A percentile compares a stretch with the other conserved stretches of the same genome.
Conservation (phyloP, 2,888 invertebrate species). For the Acleris emargana region DNA sequence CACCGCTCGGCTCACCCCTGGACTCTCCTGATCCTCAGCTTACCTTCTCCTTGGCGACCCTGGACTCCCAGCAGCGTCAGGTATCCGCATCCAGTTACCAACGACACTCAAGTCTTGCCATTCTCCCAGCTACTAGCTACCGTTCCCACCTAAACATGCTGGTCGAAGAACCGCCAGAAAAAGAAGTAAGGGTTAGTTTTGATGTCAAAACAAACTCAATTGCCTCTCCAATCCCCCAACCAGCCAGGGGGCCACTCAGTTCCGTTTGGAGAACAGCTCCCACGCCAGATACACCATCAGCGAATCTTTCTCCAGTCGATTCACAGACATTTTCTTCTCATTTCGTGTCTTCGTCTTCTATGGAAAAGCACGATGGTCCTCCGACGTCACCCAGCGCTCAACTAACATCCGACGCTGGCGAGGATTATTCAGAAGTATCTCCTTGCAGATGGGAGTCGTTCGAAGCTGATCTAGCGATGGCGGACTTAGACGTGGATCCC, state of each 20-base stretch:
- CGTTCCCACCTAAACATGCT: slow-evolving; percentile 79
- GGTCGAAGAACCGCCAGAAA: slow-evolving; percentile 74
- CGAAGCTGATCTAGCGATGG: slow-evolving; percentile 85
- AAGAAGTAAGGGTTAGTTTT: slow-evolving; percentile 77
- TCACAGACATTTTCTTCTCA: slow-evolving; percentile 86
- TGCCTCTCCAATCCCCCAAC: slow-evolving; percentile 62
- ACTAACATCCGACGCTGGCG: slow-evolving; percentile 82
- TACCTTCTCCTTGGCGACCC: slow-evolving; percentile 86
- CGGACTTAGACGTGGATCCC: slow-evolving; percentile 85
- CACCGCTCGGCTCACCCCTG: slow-evolving; percentile 91
- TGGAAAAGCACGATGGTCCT: slow-evolving; percentile 73
- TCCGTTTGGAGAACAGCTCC: slow-evolving; percentile 76
- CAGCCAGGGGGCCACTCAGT: slow-evolving; percentile 73
- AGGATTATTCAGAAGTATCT: slow-evolving; percentile 70
- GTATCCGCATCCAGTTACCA: slow-evolving; percentile 84
- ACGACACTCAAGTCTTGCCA: slow-evolving; percentile 75
- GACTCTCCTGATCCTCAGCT: slow-evolving; percentile 90
- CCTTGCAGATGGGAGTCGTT: slow-evolving; percentile 86
- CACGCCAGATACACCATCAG: slow-evolving; percentile 88
- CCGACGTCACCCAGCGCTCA: slow-evolving; percentile 83
- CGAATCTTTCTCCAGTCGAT: slow-evolving; percentile 84
- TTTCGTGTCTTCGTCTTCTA: slow-evolving; percentile 82
- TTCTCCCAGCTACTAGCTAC: slow-evolving; percentile 78
- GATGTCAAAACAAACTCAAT: slow-evolving; percentile 68
- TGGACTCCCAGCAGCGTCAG: slow-evolving; percentile 85